A percentile compares a stretch with the other conserved stretches of the same genome.
These are phyloP conservation scores for Mus caroli DNA, from an alignment of 2,797 vertebrate species.

Conservation along the genomic window DNA sequence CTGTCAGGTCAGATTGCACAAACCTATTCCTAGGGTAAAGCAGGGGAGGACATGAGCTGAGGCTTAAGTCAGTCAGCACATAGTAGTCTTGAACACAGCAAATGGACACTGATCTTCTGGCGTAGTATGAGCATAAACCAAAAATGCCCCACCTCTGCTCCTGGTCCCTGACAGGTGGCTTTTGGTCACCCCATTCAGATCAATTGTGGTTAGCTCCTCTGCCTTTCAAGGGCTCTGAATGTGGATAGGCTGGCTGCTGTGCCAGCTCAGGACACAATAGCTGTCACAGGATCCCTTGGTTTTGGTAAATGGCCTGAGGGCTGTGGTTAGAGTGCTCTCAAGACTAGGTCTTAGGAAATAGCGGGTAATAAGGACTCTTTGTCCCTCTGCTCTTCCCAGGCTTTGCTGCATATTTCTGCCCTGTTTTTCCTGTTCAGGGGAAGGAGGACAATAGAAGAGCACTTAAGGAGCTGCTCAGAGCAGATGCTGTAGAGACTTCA, in stretches of 20 bases:
- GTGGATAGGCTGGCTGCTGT: neutral
- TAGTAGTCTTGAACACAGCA: neutral
- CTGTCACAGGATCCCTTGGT: neutral
- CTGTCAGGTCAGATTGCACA: neutral
- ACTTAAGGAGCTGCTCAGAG: neutral
- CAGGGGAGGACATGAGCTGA: neutral
- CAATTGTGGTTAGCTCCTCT: neutral
- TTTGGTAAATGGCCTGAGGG: neutral
- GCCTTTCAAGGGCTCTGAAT: rapidly evolving
- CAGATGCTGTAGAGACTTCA: neutral
- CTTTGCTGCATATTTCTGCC: neutral
- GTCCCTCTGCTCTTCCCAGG: neutral
- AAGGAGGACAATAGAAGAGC: rapidly evolving
- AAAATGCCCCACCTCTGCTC: neutral
- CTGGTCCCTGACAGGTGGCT: neutral
- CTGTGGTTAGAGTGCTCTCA: rapidly evolving
- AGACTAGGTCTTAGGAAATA: neutral
- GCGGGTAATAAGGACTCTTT: neutral
- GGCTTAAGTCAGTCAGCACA: neutral
- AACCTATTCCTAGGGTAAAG: neutral
- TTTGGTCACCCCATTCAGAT: rapidly evolving
- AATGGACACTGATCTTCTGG: neutral
- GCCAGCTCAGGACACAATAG: neutral
- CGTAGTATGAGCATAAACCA: neutral
- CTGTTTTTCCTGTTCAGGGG: neutral